phyloP scores from a whole-genome alignment of 2,113 vertebrate genomes.

The Procavia capensis region DNA sequence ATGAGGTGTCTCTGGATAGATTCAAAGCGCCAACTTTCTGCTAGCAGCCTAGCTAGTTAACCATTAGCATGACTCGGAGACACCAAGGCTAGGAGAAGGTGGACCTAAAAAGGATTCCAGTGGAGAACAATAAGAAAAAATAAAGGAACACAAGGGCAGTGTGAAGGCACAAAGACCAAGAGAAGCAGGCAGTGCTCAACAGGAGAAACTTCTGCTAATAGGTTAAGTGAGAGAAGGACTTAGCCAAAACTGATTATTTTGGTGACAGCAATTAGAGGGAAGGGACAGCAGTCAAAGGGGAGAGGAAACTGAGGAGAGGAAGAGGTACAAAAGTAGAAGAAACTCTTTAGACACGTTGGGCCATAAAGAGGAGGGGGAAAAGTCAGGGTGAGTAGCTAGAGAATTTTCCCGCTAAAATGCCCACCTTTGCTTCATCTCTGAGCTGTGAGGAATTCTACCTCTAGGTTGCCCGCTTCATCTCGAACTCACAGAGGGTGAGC shows the following conservation, averaged over 20 bases:
- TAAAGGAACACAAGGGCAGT: neutral
- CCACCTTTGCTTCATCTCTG: neutral
- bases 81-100: neutral
- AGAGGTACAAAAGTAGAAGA: neutral
- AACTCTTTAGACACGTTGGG: neutral
- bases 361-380: neutral
- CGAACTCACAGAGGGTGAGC: neutral
- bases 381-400: accelerated
- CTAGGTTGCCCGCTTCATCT: neutral
- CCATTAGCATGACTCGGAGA: neutral
- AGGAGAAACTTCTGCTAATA: neutral
- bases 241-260: neutral
- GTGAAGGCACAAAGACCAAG: neutral
- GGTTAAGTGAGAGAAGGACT: neutral
- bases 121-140: neutral
- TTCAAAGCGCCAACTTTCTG: neutral
- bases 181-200: neutral
- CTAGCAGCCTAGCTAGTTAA: neutral
- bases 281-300: no score
- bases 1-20: neutral
- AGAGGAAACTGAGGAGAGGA: neutral
- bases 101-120: neutral
- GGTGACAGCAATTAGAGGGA: neutral
- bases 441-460: neutral
- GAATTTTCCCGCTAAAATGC: neutral